Base-by-base conservation (phyloP, 1,140 invertebrate genomes). In the Drosophila varians region DNA sequence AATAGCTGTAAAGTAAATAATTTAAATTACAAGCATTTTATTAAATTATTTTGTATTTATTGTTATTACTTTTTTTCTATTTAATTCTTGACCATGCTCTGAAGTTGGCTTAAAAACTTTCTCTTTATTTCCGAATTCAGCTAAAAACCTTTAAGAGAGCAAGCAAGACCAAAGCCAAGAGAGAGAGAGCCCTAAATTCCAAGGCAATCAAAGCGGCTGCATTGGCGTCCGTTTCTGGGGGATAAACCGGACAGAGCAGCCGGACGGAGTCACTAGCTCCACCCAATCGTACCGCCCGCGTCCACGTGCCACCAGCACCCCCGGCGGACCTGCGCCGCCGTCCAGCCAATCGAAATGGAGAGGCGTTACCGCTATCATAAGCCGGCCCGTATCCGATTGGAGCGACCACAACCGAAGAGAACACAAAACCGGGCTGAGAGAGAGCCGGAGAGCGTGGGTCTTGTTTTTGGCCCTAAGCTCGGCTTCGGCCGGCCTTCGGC, bases 301-400 rank as follows among this genome's bases (percentile, higher is more conserved):
- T 40, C 26, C 58, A 58, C 54, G 40, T 57, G 58, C 26, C 45
- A 57, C 46, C 55, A 36, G 55, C 28, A 51, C 45, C 46, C 51
- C 55, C 25, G 40, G 9, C 9, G 11, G 28, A 31, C 28, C 53
- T 23, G 43, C 40, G 28, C 52, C 46, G 23, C 25, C 11, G 3
- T 1, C 16, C n/a, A 14, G 31, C 60, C 60, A 64, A 64, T 64
- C 60, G 42, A 21, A 26, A 9, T 31, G 14, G 6, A 11, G 8
- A 56, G 60, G 60, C 55, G 60, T 21, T 19, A 36, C 55, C 16
- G 8, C 25, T 7, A n/a, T 4, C 26, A 21, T 23, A 36, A 58
- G 58, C 25, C 23, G 28, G 53, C 40, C 18, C 53, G 45, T 23
- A 12, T 38, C n/a, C 12, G 36, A 38, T 38, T 38, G 36, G 36